Conservation (phyloP, 1,140 invertebrate genomes). For the Drosophila quadrilineata region DNA sequence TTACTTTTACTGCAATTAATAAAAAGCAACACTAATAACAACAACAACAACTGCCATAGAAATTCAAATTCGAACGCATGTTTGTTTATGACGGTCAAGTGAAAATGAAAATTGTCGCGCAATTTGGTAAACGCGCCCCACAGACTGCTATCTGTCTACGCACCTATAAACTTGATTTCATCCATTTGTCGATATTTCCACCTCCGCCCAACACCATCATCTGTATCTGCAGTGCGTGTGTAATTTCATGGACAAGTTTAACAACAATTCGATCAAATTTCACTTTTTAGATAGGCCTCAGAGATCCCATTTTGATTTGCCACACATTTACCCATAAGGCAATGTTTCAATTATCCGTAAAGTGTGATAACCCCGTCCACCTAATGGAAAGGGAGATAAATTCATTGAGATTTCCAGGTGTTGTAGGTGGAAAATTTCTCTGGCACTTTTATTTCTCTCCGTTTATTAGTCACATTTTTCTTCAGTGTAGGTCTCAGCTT, state of each 20-base stretch:
- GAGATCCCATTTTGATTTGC: slow-evolving; percentile 35
- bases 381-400: slow-evolving; percentile 29
- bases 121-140: slow-evolving; percentile 29
- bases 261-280: slow-evolving; percentile 49
- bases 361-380: slow-evolving; percentile 6
- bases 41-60: no score
- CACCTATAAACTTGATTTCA: slow-evolving; percentile 51
- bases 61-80: slow-evolving; percentile 45
- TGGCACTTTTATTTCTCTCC: slow-evolving; percentile 14
- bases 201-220: neutral
- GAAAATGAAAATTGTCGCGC: slow-evolving; percentile 51
- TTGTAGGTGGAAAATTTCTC: slow-evolving; percentile 35
- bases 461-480: neutral
- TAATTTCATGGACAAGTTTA: slow-evolving; percentile 48
- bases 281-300: slow-evolving; percentile 48
- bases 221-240: slow-evolving; percentile 10
- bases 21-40: no score
- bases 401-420: slow-evolving; percentile 14
- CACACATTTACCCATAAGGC: neutral
- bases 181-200: slow-evolving; percentile 6
- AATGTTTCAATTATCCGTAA: neutral
- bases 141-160: slow-evolving; percentile 44
- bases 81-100: slow-evolving; percentile 21
- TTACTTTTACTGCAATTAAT: slow-evolving; percentile 17
- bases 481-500: slow-evolving; percentile 18